These are phyloP conservation scores for Desmophyllum pertusum DNA, from an alignment of 92 coral and sea anemone genomes.

Conservation along the genomic window DNA sequence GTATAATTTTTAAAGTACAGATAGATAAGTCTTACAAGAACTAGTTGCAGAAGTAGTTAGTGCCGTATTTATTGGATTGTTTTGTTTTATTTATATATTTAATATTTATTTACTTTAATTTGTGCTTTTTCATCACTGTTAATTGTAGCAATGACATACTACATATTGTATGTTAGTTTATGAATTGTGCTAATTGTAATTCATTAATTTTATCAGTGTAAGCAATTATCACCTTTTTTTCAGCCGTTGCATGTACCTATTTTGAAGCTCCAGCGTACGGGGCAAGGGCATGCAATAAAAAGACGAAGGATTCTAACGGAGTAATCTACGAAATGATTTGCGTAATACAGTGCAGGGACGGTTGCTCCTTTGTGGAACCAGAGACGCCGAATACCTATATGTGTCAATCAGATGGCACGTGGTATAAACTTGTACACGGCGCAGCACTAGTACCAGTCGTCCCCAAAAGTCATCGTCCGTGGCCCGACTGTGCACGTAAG, in stretches of 20 bases:
- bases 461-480: conserved; percentile 71
- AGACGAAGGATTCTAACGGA: conserved; percentile 61
- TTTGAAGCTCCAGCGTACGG: conserved; percentile 87
- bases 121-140: background rate
- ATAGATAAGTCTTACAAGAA: too few relatives aligned
- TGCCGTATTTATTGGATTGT: too few relatives aligned
- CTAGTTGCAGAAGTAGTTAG: too few relatives aligned
- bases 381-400: conserved; percentile 64
- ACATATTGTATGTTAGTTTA: too few relatives aligned
- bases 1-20: too few relatives aligned
- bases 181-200: background rate
- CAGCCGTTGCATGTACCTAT: conserved; percentile 83
- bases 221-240: too few relatives aligned
- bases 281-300: conserved; percentile 77
- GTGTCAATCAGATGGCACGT: conserved; percentile 81
- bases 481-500: conserved; percentile 98
- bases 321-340: conserved; percentile 83
- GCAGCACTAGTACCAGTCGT: conserved; percentile 35
- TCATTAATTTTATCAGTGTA: background rate
- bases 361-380: conserved; percentile 74
- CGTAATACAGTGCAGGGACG: conserved; percentile 80
- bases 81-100: too few relatives aligned
- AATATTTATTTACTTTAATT: background rate
- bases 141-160: too few relatives aligned
- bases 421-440: conserved; percentile 70